phyloP scores from a whole-genome alignment of 2,113 vertebrate species.

The Sinocyclocheilus maitianheensis region DNA sequence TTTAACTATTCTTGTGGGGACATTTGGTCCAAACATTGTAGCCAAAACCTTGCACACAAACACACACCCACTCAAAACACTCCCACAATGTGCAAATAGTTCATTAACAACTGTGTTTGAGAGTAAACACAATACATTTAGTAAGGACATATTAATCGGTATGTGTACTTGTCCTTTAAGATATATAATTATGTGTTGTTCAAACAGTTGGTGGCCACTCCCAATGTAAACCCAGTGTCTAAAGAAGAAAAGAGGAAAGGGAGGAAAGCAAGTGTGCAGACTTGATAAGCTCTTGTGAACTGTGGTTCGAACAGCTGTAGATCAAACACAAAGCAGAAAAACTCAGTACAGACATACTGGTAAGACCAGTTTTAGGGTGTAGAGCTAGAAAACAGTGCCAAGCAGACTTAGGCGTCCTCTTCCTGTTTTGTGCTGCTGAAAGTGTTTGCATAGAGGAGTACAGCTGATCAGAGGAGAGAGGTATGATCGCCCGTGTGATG shows the following conservation, averaged over 20 bases:
- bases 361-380: slow-evolving; percentile 42
- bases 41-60: no score
- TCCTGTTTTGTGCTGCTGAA: slow-evolving; percentile 30
- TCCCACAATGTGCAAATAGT: slow-evolving; percentile 5
- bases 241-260: slow-evolving; percentile 38
- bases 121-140: slow-evolving; percentile 14
- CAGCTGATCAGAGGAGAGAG: background rate
- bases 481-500: slow-evolving; percentile 14
- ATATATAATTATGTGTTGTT: slow-evolving; percentile 26
- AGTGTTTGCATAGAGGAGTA: slow-evolving; percentile 10
- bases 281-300: slow-evolving; percentile 45
- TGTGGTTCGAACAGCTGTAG: background rate
- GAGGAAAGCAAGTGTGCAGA: slow-evolving; percentile 24
- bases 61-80: slow-evolving; percentile 4
- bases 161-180: slow-evolving; percentile 8
- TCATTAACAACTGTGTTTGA: slow-evolving; percentile 24
- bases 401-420: slow-evolving; percentile 32
- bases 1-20: background rate
- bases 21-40: no score
- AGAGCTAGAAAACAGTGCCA: background rate
- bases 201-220: slow-evolving; percentile 32
- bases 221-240: slow-evolving; percentile 3
- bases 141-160: background rate
- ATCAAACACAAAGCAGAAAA: slow-evolving; percentile 14
- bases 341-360: slow-evolving; percentile 39